Conservation (phyloP, 2,797 vertebrate species). For the Varecia variegata region DNA sequence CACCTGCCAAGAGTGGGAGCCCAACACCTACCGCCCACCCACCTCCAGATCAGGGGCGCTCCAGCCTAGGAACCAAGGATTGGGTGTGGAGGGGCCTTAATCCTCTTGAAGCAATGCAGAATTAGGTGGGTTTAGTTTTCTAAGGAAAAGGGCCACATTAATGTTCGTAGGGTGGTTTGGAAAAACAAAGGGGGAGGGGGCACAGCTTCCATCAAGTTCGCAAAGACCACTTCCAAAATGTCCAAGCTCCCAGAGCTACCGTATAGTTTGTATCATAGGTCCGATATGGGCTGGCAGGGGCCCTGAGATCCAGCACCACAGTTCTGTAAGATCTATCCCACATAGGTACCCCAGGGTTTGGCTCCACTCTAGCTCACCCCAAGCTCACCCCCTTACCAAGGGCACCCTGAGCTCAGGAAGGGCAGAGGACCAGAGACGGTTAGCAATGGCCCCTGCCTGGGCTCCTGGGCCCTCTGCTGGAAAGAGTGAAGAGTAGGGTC, state of each 20-base stretch:
- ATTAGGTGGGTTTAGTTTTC: neutral
- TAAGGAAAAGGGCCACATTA: neutral
- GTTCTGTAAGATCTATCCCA: neutral
- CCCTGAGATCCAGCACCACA: neutral
- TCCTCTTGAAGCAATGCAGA: neutral
- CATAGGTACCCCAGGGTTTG: neutral
- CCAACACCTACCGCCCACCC: too few relatives aligned
- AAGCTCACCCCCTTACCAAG: neutral
- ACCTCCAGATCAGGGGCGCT: neutral
- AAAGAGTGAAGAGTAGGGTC: neutral
- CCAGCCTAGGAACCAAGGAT: neutral
- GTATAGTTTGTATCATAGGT: fast-evolving
- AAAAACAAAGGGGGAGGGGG: too few relatives aligned
- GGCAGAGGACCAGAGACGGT: neutral
- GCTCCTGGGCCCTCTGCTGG: fast-evolving
- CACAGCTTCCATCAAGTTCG: neutral
- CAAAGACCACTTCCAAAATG: neutral
- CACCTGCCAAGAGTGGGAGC: neutral
- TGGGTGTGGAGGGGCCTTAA: neutral
- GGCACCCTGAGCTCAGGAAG: neutral
- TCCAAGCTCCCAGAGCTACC: neutral
- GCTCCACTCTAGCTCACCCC: neutral
- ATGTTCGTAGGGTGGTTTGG: too few relatives aligned
- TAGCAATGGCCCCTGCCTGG: neutral
- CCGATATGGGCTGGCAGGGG: neutral